Evolutionary conservation across 2,113 vertebrate genomes (phyloP), one percentile per base, ranked within the genome.

Genomic region (Antechinus stuartii): DNA sequence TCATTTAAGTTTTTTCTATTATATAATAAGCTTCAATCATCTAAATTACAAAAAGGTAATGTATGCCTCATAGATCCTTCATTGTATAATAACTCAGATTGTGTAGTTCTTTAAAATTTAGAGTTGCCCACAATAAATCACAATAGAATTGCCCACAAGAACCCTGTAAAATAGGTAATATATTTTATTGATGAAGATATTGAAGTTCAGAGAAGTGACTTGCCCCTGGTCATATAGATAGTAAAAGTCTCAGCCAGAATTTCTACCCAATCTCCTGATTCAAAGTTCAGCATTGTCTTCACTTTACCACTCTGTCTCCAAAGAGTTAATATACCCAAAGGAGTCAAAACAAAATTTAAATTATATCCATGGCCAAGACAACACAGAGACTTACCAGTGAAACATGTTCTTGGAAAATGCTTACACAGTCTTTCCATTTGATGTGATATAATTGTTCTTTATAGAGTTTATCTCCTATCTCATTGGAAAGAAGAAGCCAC

Each of bases 391-490:
- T 97, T 98, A 95, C 95, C 97, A 98, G 97, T 96, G 3, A 91
- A 97, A 98, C 97, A 92, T 98, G 94, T 97, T 91, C 97, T 98
- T 98, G 96, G 95, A 95, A 98, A 98, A 96, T 94, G 95, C 54
- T 91, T 94, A 94, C 50, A 94, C 96, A 95, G 95, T 97, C 90
- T 93, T 98, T 97, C 95, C 94, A 90, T 47, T 54, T 95, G 94
- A 96, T 97, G 94, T 97, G 96, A 96, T 97, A 95, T 97, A 96
- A 97, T 96, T 97, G 94, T 95, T 97, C 61, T 98, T 97, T 1
- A 84, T 95, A 95, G 96, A 92, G 52, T 95, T 98, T 97, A 97
- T 98, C 97, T 97, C 92, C 54, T 97, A 92, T 96, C 90, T 97
- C 91, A 56, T 96, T 96, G 92, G 95, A 96, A 96, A 96, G 92